phyloP scores from a whole-genome alignment of 2,797 vertebrate species.

The Schizopygopsis malacanthus region DNA sequence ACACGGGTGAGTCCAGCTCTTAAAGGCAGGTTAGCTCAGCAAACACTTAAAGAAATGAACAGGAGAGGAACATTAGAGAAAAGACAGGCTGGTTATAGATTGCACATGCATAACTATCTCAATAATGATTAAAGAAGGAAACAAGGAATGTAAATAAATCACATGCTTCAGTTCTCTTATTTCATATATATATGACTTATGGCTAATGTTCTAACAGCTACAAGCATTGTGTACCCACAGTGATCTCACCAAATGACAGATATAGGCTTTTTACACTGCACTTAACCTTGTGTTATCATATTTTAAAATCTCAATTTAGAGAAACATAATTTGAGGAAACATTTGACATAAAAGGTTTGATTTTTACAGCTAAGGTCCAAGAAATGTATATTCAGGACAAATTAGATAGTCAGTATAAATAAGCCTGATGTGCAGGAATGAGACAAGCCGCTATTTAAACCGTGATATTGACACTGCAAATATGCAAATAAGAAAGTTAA shows the following conservation, averaged over 20 bases:
- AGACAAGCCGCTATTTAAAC: neutral
- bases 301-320: neutral
- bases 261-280: neutral
- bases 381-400: neutral
- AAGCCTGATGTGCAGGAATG: too few species aligned
- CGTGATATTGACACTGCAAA: neutral
- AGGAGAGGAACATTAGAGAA: conserved; percentile 54
- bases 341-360: neutral
- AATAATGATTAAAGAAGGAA: conserved; percentile 13
- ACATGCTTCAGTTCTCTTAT: neutral
- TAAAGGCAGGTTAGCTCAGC: conserved; percentile 72
- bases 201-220: neutral
- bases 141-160: conserved; percentile 4
- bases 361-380: neutral
- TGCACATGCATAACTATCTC: conserved; percentile 34
- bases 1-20: conserved; percentile 54
- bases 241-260: neutral
- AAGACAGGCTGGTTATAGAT: conserved; percentile 15
- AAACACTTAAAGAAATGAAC: conserved; percentile 60
- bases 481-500: conserved; percentile 6
- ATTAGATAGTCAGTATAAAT: neutral
- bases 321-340: neutral
- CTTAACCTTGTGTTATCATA: neutral
- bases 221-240: neutral
- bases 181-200: neutral